Evolutionary conservation across 2,113 vertebrate genomes (phyloP).

Genomic region (Oophaga pumilio): DNA sequence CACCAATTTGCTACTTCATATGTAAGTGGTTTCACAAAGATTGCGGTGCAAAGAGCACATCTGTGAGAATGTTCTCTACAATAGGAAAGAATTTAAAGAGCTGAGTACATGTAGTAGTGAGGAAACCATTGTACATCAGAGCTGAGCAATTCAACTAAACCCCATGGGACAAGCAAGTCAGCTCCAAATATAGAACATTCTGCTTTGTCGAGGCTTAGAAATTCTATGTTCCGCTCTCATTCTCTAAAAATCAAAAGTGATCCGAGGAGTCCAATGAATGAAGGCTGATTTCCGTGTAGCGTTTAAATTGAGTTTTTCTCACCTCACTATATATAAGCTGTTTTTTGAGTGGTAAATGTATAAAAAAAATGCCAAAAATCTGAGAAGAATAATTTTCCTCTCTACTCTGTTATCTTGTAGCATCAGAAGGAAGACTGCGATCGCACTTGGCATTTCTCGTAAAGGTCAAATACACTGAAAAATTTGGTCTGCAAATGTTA

Average conservation of each 20-base stretch:
- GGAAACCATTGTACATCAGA: conserved; percentile 50
- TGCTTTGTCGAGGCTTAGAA: conserved; percentile 61
- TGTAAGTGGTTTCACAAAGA: not conserved
- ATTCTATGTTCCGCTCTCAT: conserved; percentile 58
- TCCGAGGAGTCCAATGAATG: conserved; percentile 59
- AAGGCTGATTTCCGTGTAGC: conserved; percentile 63
- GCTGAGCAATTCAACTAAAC: conserved; percentile 57
- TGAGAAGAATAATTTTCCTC: conserved; percentile 79
- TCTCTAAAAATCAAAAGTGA: conserved; percentile 63
- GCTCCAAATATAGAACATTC: conserved; percentile 67
- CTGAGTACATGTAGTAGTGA: conserved; percentile 35
- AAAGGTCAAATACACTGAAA: conserved; percentile 72
- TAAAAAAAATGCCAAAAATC: conserved; percentile 70
- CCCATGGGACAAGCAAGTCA: conserved; percentile 63
- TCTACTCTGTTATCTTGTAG: conserved; percentile 72
- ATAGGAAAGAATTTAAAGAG: conserved; percentile 28
- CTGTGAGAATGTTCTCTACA: conserved; percentile 19
- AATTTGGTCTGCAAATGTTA: conserved; percentile 62
- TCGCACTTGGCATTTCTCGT: conserved; percentile 72
- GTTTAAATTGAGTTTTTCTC: conserved; percentile 51
- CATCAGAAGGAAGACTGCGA: conserved; percentile 69
- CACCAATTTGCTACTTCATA: not conserved
- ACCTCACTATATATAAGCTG: conserved; percentile 59
- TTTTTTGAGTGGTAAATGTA: conserved; percentile 69
- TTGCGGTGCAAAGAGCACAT: conserved; percentile 27